Evolutionary conservation across 64 coral and sea anemone genomes (phyloP), one percentile per base, ranked within the genome.

Genomic region (Orbicella faveolata): DNA sequence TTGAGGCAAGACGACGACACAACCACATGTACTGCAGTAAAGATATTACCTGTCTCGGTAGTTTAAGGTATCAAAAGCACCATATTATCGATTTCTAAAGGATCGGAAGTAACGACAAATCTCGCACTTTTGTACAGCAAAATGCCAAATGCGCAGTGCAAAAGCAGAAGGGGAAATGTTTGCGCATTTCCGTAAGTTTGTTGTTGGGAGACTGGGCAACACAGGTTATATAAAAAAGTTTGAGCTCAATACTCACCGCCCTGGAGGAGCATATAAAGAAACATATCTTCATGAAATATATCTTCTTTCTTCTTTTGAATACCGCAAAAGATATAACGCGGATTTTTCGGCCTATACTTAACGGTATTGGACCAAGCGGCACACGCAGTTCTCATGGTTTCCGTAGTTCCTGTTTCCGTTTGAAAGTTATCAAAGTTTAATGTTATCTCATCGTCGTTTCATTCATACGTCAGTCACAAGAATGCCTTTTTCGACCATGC

Each of bases 181-280:
- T 52, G 82, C 64, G 82, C 82, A 85, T 85, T 85, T 85, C 82
- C 82, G 37, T 44, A 15, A 85, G n/a, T 39, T 36, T 63, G 33
- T 20, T 16, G 12, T 30, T 26, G 37, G 41, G 82, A 85, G 82
- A 85, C 82, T 85, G 82, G 82, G 82, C 13, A 51, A 4, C 65
- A 85, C 9, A 1, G 23, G 2, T 14, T 62, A 20, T 9, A 8
- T 36, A 6, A 2, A 1, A 34, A 11, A 33, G 36, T 80, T 39
- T 63, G 19, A 21, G 17, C 20, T 62, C 21, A 9, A 51, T 23
- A 77, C 75, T 72, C 37, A 85, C 63, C 63, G 20, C 4, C 52
- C 4, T n/a, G 21, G 17, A 72, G 21, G 4, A 85, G 37, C 14
- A 37, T 64, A 23, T 33, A 85, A 85, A 85, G 37, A n/a, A 20